A percentile compares a stretch with the other conserved stretches of the same genome.
Evolutionary conservation across 2,888 invertebrate genomes (phyloP).

Genomic region (Phyllotreta cruciferae): DNA sequence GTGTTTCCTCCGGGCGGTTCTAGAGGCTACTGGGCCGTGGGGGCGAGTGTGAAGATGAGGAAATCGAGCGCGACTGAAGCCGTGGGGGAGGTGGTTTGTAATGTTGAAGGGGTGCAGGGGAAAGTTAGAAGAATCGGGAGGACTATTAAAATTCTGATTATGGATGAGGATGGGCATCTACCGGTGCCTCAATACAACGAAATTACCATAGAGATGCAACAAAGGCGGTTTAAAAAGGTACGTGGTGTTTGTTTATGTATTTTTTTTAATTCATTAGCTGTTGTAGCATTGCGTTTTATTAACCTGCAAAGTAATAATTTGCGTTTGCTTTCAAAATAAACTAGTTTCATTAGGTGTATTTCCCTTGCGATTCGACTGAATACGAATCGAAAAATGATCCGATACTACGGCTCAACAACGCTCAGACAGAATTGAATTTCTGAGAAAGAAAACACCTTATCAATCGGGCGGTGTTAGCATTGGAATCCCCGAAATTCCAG

Average conservation of each 20-base stretch:
- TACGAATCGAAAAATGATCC: too few relatives aligned
- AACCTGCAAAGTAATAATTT: too few relatives aligned
- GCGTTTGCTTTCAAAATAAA: too few relatives aligned
- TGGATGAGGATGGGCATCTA: slow-evolving; percentile 63
- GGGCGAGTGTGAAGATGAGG: slow-evolving; percentile 52
- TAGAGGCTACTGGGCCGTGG: slow-evolving; percentile 53
- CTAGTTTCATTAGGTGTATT: too few relatives aligned
- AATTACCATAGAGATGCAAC: slow-evolving; percentile 53
- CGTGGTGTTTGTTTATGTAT: slow-evolving; percentile 24
- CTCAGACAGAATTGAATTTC: too few relatives aligned
- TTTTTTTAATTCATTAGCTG: too few relatives aligned
- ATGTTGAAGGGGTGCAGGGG: slow-evolving; percentile 54
- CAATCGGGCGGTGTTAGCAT: too few relatives aligned
- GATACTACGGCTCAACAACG: too few relatives aligned
- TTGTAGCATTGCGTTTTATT: too few relatives aligned
- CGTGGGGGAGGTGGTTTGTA: slow-evolving; percentile 55
- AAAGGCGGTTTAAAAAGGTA: slow-evolving; percentile 50
- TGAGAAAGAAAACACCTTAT: too few relatives aligned
- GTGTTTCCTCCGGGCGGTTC: slow-evolving; percentile 43
- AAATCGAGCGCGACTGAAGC: slow-evolving; percentile 19
- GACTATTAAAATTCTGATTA: slow-evolving; percentile 59
- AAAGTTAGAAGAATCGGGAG: slow-evolving; percentile 51
- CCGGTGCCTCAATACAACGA: slow-evolving; percentile 56
- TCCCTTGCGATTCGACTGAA: too few relatives aligned
- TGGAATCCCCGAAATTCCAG: too few relatives aligned